Base-by-base conservation (phyloP, 2,797 vertebrate genomes). In the Rhyacichthys aspro region DNA sequence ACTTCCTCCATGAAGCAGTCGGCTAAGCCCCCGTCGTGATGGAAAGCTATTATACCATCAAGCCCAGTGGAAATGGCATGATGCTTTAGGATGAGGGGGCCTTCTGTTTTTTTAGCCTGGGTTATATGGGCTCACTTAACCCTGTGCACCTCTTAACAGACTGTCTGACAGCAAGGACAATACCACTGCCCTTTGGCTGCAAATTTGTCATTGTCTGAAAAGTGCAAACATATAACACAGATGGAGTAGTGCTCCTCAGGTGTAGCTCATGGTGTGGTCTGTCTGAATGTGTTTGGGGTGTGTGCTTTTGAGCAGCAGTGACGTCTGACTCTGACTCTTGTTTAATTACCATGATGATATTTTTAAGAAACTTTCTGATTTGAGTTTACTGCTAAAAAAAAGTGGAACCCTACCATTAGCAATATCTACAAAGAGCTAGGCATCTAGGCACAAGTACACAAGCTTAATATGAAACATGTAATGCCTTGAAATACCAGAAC, bases 91-190 rank as follows among this genome's bases (percentile, higher is more conserved):
- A 80, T 85, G 71, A 67, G 63, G 63, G 62, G 37, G 37, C 72
- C 50, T 50, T 59, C 65, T 56, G 43, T 73, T 72, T 74, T 52
- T 60, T 74, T 55, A 72, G 63, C 77, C 64, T 32, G 58, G 47
- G 55, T 84, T 81, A 75, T 74, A 70, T 54, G 70, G 70, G 70
- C 68, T 75, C 74, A 72, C 80, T 89, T 88, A 78, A 88, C 85
- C 90, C 73, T 61, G 45, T 60, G 69, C 73, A 76, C 78, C 52
- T 66, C 53, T 79, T 56, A 69, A 81, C 74, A 76, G 67, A 52
- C 55, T 12, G 67, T 36, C 66, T 37, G 5, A 16, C 33, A 47
- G 75, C 59, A 69, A 81, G 68, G 68, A 73, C 72, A 78, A 84
- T 74, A 72, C 19, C 50, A 47, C 53, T 66, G 66, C 46, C 67